phyloP scores from a whole-genome alignment of 2,797 vertebrate genomes.

The Heteromormyrus szaboi region DNA sequence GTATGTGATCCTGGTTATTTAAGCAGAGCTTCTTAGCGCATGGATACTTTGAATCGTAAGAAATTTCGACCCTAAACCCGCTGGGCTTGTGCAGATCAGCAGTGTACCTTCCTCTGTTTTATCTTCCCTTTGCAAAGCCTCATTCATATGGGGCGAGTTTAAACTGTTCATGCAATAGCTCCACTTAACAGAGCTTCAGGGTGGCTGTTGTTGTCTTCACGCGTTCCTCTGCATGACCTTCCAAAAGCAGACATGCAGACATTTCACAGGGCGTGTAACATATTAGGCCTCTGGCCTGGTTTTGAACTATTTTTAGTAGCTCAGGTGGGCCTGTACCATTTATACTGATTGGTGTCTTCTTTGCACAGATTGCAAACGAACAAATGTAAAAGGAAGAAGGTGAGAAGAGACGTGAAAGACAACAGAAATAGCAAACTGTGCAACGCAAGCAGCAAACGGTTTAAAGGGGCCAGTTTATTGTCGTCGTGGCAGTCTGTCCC shows the following conservation, averaged over 20 bases:
- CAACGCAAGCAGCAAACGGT: neutral
- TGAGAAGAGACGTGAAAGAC: neutral
- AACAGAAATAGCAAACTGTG: neutral
- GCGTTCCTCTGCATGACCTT: neutral
- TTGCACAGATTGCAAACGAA: neutral
- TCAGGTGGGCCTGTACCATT: neutral
- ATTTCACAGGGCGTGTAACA: neutral
- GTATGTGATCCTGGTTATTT: constrained; percentile 8
- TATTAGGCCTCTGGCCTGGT: neutral
- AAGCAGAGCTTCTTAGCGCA: neutral
- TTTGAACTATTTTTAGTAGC: neutral
- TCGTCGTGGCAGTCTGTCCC: neutral
- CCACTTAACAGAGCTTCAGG: neutral
- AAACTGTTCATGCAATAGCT: neutral
- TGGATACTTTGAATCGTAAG: neutral
- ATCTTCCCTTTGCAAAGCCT: constrained; percentile 30
- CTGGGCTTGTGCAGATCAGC: neutral
- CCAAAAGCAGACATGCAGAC: neutral
- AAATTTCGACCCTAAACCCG: neutral
- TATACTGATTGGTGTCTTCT: neutral
- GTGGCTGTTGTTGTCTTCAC: neutral
- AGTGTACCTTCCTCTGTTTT: constrained; percentile 29
- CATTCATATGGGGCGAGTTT: constrained; percentile 26
- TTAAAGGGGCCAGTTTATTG: neutral
- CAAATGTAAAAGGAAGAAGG: neutral